phyloP scores from a whole-genome alignment of 2,113 vertebrate genomes.

The Aptenodytes patagonicus region DNA sequence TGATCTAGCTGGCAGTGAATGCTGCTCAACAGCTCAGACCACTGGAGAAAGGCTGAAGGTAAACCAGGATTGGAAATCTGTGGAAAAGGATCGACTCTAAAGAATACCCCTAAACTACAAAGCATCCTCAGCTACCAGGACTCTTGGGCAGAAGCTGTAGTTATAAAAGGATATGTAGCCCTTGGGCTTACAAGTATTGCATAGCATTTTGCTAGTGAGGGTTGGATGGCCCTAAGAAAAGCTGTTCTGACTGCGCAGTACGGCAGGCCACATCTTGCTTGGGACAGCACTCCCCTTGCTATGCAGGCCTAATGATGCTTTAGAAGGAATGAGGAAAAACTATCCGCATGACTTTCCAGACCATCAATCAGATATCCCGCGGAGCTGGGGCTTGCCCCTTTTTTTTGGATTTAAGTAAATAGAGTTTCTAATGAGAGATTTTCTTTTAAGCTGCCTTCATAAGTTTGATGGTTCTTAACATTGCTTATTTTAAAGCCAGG shows the following conservation, averaged over 20 bases:
- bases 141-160: not conserved
- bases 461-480: not conserved
- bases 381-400: not conserved
- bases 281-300: not conserved
- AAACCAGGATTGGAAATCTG: not conserved
- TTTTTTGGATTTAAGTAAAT: not conserved
- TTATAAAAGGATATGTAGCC: not conserved
- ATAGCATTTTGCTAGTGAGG: not conserved
- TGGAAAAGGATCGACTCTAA: not conserved
- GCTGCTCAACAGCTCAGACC: conserved; percentile 81
- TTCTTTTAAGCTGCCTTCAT: not conserved
- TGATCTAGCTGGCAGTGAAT: conserved; percentile 93
- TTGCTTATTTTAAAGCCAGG: not conserved
- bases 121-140: not conserved
- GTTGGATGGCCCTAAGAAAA: not conserved
- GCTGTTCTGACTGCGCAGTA: not conserved
- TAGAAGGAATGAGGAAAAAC: not conserved
- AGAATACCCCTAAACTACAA: not conserved
- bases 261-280: not conserved
- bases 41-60: conserved; percentile 89
- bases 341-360: accelerated
- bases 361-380: accelerated
- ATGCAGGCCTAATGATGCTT: not conserved
- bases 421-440: not conserved
- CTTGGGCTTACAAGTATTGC: not conserved